These are phyloP conservation scores for Morbakka virulenta DNA, from an alignment of 30 jellyfish, hydroid and myxozoan genomes.

Conservation along the genomic window DNA sequence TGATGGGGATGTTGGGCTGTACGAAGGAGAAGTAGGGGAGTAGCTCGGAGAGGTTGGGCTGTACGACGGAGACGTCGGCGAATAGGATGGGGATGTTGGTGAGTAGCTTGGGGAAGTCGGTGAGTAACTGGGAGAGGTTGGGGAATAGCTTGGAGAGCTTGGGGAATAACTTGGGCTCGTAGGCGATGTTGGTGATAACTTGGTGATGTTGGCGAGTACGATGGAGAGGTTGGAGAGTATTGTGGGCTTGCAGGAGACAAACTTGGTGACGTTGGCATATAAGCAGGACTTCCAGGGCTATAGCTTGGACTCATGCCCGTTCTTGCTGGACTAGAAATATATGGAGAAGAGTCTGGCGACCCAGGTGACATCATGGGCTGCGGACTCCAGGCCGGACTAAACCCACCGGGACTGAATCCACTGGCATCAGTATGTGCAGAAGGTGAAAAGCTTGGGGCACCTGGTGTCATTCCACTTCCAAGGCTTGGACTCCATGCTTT, in stretches of 20 bases:
- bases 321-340: constrained; percentile 91
- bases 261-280: constrained; percentile 91
- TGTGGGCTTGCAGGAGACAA: constrained; percentile 98
- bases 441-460: constrained; percentile 98
- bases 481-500: constrained; percentile 98
- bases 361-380: constrained; percentile 99
- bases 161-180: constrained; percentile 95
- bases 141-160: constrained; percentile 94
- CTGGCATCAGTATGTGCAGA: constrained; percentile 98
- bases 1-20: constrained; percentile 92
- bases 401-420: constrained; percentile 92
- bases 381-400: constrained; percentile 99
- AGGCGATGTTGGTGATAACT: constrained; percentile 93
- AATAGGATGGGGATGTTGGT: constrained; percentile 96
- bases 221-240: constrained; percentile 95
- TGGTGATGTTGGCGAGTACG: constrained; percentile 94
- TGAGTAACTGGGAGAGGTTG: constrained; percentile 92
- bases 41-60: constrained; percentile 95
- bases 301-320: constrained; percentile 97
- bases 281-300: constrained; percentile 99
- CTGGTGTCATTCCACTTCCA: constrained; percentile 99
- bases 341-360: constrained; percentile 98
- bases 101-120: constrained; percentile 93
- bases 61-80: constrained; percentile 95
- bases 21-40: constrained; percentile 91